Evolutionary conservation across 2,888 invertebrate species (phyloP).

Genomic region (Ypsolopha sequella): DNA sequence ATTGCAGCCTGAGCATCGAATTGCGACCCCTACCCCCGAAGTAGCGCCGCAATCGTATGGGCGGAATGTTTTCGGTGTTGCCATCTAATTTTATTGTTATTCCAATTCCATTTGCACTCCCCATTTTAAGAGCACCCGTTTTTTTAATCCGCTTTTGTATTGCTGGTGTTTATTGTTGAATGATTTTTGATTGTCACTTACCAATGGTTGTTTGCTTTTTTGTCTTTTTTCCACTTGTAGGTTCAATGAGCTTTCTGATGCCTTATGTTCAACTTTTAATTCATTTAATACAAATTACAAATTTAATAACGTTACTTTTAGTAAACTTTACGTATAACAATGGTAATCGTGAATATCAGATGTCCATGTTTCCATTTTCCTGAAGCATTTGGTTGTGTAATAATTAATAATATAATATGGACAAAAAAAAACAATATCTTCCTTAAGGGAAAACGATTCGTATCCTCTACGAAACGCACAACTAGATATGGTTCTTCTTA

Average conservation of each 20-base stretch:
- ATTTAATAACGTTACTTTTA: too few species aligned
- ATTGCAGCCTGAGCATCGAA: constrained; percentile 28
- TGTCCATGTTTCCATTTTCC: too few species aligned
- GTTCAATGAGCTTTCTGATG: neutral
- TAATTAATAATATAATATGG: too few species aligned
- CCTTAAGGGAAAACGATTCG: too few species aligned
- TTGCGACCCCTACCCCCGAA: constrained; percentile 12
- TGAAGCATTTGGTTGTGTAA: too few species aligned
- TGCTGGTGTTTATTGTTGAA: constrained; percentile 26
- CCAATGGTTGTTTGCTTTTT: constrained; percentile 13
- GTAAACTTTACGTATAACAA: too few species aligned
- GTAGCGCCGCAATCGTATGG: constrained; percentile 30
- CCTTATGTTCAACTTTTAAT: too few species aligned
- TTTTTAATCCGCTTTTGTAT: constrained; percentile 35
- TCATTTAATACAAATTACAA: too few species aligned
- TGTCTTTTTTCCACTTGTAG: neutral
- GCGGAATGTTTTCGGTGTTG: constrained; percentile 42
- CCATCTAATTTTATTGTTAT: constrained; percentile 50
- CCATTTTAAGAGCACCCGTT: constrained; percentile 17
- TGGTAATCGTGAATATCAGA: too few species aligned
- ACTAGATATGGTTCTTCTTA: too few species aligned
- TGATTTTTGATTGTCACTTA: constrained; percentile 20
- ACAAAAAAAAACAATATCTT: too few species aligned
- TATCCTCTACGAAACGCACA: too few species aligned
- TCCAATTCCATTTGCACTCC: constrained; percentile 36